phyloP scores from a whole-genome alignment of 2,888 invertebrate species.

The Eilema caniola region DNA sequence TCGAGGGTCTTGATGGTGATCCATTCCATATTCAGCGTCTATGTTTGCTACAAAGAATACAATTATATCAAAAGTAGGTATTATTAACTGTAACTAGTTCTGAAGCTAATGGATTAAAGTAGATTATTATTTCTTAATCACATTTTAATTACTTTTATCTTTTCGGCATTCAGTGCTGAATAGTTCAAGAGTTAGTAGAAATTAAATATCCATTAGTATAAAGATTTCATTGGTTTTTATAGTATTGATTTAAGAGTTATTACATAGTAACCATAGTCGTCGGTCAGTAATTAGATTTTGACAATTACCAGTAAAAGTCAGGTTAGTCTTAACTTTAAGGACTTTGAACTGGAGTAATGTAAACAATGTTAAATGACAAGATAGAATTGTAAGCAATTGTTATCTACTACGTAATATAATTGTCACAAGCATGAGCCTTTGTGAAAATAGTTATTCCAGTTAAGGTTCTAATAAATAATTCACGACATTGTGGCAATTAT shows the following conservation, averaged over 20 bases:
- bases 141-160: not conserved
- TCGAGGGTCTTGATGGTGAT: too few species aligned
- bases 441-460: not conserved
- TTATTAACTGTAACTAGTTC: not conserved
- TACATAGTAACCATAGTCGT: not conserved
- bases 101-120: not conserved
- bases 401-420: not conserved
- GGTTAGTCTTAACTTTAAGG: too few species aligned
- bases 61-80: not conserved
- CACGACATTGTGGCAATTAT: not conserved
- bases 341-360: too few species aligned
- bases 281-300: not conserved
- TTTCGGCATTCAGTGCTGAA: not conserved
- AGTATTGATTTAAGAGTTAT: not conserved
- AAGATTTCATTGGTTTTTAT: not conserved
- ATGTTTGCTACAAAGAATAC: not conserved
- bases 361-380: not conserved
- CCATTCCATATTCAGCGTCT: too few species aligned
- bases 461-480: not conserved
- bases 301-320: not conserved
- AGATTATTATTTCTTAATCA: not conserved
- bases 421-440: not conserved
- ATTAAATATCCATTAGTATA: slow-evolving; percentile 2
- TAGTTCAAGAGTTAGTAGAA: not conserved
- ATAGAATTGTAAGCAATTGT: not conserved